These are phyloP conservation scores for Oxytorus armatus DNA, from an alignment of 2,888 invertebrate genomes.

Conservation along the genomic window DNA sequence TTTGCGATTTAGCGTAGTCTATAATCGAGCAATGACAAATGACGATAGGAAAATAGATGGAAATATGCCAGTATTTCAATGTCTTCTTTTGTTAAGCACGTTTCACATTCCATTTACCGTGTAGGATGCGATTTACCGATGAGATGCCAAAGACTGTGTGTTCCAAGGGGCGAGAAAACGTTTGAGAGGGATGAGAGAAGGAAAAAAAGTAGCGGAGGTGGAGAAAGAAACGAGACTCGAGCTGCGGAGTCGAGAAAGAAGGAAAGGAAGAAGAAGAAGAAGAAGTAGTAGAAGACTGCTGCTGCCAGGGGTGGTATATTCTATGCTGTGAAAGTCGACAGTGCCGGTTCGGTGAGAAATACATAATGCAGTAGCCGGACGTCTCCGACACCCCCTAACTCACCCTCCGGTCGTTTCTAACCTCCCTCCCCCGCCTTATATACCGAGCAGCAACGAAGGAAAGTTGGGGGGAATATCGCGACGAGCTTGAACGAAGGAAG, in stretches of 20 bases:
- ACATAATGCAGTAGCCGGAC: slow-evolving; percentile 85
- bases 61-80: neutral
- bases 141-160: slow-evolving; percentile 43
- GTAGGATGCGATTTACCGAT: slow-evolving; percentile 40
- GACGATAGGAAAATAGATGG: neutral
- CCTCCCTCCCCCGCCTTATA: slow-evolving; percentile 32
- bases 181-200: slow-evolving; percentile 51
- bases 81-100: slow-evolving; percentile 10
- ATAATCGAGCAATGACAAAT: neutral
- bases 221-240: slow-evolving; percentile 44
- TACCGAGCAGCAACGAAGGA: slow-evolving; percentile 50
- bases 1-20: neutral
- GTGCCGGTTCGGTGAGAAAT: slow-evolving; percentile 80
- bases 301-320: slow-evolving; percentile 72
- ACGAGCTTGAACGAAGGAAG: slow-evolving; percentile 60
- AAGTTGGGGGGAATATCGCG: slow-evolving; percentile 60
- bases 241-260: slow-evolving; percentile 47
- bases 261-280: slow-evolving; percentile 67
- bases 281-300: slow-evolving; percentile 67
- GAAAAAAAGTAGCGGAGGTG: slow-evolving; percentile 59
- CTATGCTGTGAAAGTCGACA: slow-evolving; percentile 68
- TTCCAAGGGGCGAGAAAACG: slow-evolving; percentile 43
- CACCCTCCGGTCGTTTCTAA: slow-evolving; percentile 70
- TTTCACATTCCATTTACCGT: slow-evolving; percentile 28
- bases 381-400: slow-evolving; percentile 83